Base-by-base conservation (phyloP, 2,888 invertebrate species). In the Drosophila infuscata region DNA sequence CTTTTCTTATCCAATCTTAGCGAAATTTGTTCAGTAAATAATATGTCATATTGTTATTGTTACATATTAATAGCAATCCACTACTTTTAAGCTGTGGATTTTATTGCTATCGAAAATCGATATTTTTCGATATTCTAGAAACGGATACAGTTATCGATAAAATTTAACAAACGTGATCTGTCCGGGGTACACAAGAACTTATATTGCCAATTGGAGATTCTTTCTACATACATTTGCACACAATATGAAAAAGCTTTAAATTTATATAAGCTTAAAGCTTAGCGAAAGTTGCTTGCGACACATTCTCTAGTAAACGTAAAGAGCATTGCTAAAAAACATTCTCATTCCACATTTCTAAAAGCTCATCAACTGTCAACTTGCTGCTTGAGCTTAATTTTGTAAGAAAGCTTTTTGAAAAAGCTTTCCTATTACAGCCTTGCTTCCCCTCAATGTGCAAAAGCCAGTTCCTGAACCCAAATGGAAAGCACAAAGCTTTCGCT, bases 401-500 rank as follows among this genome's bases (percentile, higher is more conserved):
- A 0, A 17, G 11, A 43, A 43, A 20, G 43, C 32, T 43, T 33
- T 38, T 6, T 3, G 6, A 9, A 1, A 7, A 1, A 59, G 54
- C 49, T 61, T 56, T 51, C 2, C 4, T 15, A 15, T 2, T 15
- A n/a, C 17, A 52, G 36, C n/a, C 46, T 6, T 38, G 12, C 25
- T 20, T 17, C 51, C 11, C 3, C 11, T 25, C 20, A 17, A n/a
- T n/a, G 11, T 51, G 20, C 12, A 8, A 29, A 25, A 67, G 38
- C n/a, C 30, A 8, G 5, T 38, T 3, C 0, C 4, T 2, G 43
- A 59, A 59, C 64, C 72, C 11, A 20, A 20, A 11, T 11, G 0
- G 4, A 51, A 52, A 48, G 64, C 60, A 30, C 15, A 20, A 63
- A 72, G 59, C 73, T 67, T 25, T 29, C 3, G 0, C 1, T 38